Base-by-base conservation (phyloP, 2,888 invertebrate genomes). In the Leistus spinibarbis region DNA sequence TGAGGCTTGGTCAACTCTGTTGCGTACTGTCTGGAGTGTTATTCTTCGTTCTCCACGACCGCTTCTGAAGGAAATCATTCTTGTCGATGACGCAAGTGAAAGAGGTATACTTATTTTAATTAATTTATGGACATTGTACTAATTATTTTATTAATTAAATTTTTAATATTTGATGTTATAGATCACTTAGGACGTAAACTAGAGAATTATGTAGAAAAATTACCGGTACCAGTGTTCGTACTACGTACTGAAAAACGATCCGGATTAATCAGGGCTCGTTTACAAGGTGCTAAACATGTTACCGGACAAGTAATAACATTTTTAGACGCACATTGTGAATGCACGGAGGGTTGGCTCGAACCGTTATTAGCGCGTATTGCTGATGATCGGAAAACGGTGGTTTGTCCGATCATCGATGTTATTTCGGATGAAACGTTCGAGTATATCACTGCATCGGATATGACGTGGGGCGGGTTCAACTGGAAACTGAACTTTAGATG, bases 391-490 rank as follows among this genome's bases (percentile, higher is more conserved):
- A 94, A 93, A 79, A 95, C 96, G 0, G 98, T 99, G 63, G 98
- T 98, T 3, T 97, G 98, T 85, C 99, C 99, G 7, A 97, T 99
- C 80, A 99, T 99, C 81, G 99, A 99, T 86, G 98, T 99, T 76
- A 99, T 99, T 82, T 97, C 97, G 64, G 99, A 99, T 85, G 98
- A 99, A 81, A 97, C 97, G 3, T 99, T 99, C 86, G 98, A 99
- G 86, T 99, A 99, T 87, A 96, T 99, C 78, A 95, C 98, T 68
- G 99, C 99, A 0, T 98, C 98, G 0, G 99, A 99, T 85, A 97
- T 98, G 92, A 99, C 99, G 0, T 99, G 99, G 98, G 99, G 99
- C 78, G 99, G 99, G 22, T 99, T 99, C 87, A 99, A 99, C 87
- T 99, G 99, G 99, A 98, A 98, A 86, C 89, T 99, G 70, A 99